These are phyloP conservation scores for Cavia aperea DNA, from an alignment of 2,113 vertebrate genomes.

Conservation along the genomic window DNA sequence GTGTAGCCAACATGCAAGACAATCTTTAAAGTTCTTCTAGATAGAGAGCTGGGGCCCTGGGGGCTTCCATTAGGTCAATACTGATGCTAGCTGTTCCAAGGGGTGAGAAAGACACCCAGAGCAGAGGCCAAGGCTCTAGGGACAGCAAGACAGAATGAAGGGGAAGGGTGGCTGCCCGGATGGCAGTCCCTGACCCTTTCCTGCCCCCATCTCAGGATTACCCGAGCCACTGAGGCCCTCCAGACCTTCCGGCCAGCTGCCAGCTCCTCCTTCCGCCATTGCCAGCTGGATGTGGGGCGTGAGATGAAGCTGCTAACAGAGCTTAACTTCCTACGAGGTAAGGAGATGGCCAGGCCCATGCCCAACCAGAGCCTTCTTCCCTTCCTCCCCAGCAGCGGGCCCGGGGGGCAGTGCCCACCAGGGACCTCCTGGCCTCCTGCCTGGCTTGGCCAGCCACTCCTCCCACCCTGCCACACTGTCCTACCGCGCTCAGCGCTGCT, in stretches of 20 bases:
- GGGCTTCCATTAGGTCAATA: background rate
- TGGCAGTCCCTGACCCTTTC: conserved; percentile 33
- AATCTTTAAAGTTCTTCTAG: background rate
- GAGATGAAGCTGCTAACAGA: conserved; percentile 86
- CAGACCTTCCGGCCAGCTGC: conserved; percentile 87
- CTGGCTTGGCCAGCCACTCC: conserved; percentile 56
- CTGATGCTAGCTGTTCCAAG: background rate
- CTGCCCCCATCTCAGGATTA: conserved; percentile 77
- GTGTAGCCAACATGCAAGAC: background rate
- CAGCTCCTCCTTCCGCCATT: conserved; percentile 87
- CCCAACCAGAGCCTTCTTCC: conserved; percentile 51
- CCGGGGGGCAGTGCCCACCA: conserved; percentile 62
- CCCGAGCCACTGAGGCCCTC: conserved; percentile 87
- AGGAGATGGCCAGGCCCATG: conserved; percentile 64
- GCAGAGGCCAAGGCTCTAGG: background rate
- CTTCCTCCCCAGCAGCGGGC: conserved; percentile 58
- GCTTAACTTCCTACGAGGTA: conserved; percentile 90
- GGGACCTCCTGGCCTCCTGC: conserved; percentile 41
- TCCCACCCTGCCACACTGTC: conserved; percentile 55
- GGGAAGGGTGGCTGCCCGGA: background rate
- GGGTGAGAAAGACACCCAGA: background rate
- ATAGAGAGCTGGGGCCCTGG: background rate
- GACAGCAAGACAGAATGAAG: background rate
- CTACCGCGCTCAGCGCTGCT: conserved; percentile 65
- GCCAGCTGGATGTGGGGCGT: conserved; percentile 87